Percentiles rank a stretch among this genome's conserved stretches.
phyloP scores from a whole-genome alignment of 2,113 vertebrate species.

The Prunella fulvescens region DNA sequence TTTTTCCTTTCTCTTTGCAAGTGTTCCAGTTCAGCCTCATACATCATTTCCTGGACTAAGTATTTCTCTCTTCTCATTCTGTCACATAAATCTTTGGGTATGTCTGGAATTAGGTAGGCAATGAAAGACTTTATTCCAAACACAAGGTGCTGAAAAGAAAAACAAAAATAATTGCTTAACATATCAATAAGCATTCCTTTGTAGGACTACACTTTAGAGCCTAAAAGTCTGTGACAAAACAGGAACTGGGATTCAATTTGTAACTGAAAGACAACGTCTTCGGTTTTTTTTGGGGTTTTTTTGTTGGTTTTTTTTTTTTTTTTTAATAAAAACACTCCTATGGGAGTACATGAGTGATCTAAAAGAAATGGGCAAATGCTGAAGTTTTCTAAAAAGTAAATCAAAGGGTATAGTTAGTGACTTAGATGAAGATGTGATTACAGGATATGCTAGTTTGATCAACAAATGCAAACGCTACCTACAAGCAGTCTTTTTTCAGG shows the following conservation, averaged over 20 bases:
- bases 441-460: neutral
- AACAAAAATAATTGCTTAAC: constrained; percentile 25
- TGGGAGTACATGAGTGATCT: neutral
- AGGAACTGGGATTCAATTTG: neutral
- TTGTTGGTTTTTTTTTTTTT: neutral
- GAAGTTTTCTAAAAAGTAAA: neutral
- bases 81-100: constrained; percentile 82
- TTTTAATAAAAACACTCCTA: neutral
- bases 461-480: neutral
- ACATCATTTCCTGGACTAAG: constrained; percentile 85
- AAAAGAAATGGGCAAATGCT: neutral
- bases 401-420: neutral
- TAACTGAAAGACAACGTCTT: neutral
- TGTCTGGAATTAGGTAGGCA: constrained; percentile 83
- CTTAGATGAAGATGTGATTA: neutral
- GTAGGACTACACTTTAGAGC: neutral
- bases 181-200: neutral
- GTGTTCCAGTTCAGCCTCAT: constrained; percentile 91
- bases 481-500: neutral
- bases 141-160: constrained; percentile 75
- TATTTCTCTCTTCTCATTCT: constrained; percentile 84
- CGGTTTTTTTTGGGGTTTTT: neutral
- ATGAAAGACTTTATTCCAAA: constrained; percentile 86
- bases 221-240: neutral
- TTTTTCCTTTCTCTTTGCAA: constrained; percentile 92